phyloP scores from a whole-genome alignment of 2,888 invertebrate genomes.

The Hesperia comma region DNA sequence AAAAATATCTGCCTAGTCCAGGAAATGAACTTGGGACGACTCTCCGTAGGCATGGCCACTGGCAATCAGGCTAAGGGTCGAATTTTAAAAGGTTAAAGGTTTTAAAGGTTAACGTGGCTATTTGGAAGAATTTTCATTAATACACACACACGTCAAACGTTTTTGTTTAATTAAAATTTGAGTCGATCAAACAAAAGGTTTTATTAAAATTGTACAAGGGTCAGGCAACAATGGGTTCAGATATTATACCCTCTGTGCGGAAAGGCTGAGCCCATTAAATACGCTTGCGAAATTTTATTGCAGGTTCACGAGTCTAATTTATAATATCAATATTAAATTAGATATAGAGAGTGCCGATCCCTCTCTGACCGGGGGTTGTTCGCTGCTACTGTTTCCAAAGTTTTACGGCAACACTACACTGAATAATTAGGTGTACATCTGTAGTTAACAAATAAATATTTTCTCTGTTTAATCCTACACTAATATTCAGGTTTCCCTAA shows the following conservation, averaged over 20 bases:
- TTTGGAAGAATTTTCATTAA: too few relatives aligned
- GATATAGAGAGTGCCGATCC: constrained; percentile 8
- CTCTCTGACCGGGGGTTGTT: constrained; percentile 6
- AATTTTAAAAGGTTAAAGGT: too few relatives aligned
- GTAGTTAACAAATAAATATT: background rate
- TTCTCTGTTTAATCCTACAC: too few relatives aligned
- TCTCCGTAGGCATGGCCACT: too few relatives aligned
- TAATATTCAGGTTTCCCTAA: too few relatives aligned
- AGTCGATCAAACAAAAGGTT: background rate
- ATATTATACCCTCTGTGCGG: constrained; percentile 24
- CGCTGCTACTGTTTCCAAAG: background rate
- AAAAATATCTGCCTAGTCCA: too few relatives aligned
- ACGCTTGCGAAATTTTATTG: constrained; percentile 29
- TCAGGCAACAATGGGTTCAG: constrained; percentile 7
- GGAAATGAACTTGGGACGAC: too few relatives aligned
- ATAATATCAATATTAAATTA: constrained; percentile 30
- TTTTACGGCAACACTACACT: background rate
- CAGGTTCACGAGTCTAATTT: constrained; percentile 25
- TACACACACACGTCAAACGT: too few relatives aligned
- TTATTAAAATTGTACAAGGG: constrained; percentile 1
- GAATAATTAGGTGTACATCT: background rate
- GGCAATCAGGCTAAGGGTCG: too few relatives aligned
- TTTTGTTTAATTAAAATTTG: background rate
- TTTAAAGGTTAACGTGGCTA: too few relatives aligned
- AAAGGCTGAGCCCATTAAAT: constrained; percentile 22